Evolutionary conservation across 2,888 invertebrate species (phyloP).

Genomic region (Anaspis maculata): DNA sequence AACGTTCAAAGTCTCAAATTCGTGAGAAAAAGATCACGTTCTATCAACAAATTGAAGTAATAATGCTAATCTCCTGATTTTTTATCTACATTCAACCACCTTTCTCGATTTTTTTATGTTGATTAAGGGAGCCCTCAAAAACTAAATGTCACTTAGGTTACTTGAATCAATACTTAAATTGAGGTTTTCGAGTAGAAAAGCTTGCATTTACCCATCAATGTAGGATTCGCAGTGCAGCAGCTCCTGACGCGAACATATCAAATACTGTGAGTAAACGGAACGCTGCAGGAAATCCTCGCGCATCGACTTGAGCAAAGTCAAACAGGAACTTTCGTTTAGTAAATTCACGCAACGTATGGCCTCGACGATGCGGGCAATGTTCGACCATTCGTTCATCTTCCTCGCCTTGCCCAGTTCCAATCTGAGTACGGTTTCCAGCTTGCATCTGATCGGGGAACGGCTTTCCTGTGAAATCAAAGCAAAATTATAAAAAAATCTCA

Average conservation of each 20-base stretch:
- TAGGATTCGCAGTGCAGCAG: conserved; percentile 67
- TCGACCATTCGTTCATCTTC: conserved; percentile 66
- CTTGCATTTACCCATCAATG: conserved; percentile 51
- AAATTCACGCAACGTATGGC: conserved; percentile 69
- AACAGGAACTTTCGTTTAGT: conserved; percentile 61
- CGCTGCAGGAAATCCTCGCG: conserved; percentile 68
- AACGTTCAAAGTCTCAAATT: too few relatives aligned
- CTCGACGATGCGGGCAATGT: conserved; percentile 74
- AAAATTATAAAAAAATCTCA: neutral
- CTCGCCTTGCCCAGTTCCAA: conserved; percentile 76
- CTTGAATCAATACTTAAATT: too few relatives aligned
- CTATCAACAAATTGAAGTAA: too few relatives aligned
- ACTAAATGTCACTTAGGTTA: too few relatives aligned
- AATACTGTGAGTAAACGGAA: conserved; percentile 73
- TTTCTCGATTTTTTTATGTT: too few relatives aligned
- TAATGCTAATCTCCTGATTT: too few relatives aligned
- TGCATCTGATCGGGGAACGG: conserved; percentile 30
- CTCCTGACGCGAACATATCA: conserved; percentile 71
- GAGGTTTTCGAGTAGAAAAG: neutral
- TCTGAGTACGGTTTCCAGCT: conserved; percentile 58
- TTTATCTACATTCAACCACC: too few relatives aligned
- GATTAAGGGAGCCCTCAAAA: too few relatives aligned
- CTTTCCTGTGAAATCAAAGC: conserved; percentile 21
- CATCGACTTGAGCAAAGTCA: conserved; percentile 64
- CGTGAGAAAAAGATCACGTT: too few relatives aligned